Evolutionary conservation across 2,113 vertebrate genomes (phyloP).

Genomic region (Hemicordylus capensis): DNA sequence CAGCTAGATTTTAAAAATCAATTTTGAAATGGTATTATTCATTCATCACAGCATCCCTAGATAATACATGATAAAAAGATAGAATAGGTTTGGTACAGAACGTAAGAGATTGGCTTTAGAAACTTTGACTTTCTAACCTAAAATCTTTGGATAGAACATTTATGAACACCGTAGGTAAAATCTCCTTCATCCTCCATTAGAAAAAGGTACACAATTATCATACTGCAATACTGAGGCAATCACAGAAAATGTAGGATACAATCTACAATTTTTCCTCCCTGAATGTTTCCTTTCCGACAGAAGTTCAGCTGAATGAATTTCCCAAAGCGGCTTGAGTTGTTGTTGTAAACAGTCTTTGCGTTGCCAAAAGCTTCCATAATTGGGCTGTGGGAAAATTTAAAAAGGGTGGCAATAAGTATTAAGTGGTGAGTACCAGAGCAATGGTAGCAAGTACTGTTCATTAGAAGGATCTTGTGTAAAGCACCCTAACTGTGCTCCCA

Average conservation of each 20-base stretch:
- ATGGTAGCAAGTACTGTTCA: not conserved
- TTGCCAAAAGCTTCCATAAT: conserved; percentile 99
- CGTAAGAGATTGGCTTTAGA: not conserved
- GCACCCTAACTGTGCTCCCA: too few relatives aligned
- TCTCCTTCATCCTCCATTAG: not conserved
- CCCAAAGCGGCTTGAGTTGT: conserved; percentile 98
- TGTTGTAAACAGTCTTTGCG: conserved; percentile 97
- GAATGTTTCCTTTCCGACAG: conserved; percentile 95
- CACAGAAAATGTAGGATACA: conserved; percentile 87
- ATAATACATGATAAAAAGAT: not conserved
- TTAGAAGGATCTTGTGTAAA: not conserved
- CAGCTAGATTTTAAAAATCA: not conserved
- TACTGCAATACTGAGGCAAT: rapidly evolving
- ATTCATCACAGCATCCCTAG: not conserved
- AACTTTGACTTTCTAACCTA: not conserved
- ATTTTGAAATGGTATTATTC: not conserved
- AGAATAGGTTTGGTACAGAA: not conserved
- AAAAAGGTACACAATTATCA: rapidly evolving
- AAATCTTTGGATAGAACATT: not conserved
- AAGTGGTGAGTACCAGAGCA: not conserved
- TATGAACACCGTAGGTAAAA: not conserved
- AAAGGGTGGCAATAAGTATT: not conserved
- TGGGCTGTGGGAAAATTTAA: conserved; percentile 78
- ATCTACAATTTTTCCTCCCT: conserved; percentile 95
- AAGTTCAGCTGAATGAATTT: conserved; percentile 97